A percentile compares a stretch with the other conserved stretches of the same genome.
phyloP scores from a whole-genome alignment of 2,888 invertebrate species.

The Strigamia crassipes region DNA sequence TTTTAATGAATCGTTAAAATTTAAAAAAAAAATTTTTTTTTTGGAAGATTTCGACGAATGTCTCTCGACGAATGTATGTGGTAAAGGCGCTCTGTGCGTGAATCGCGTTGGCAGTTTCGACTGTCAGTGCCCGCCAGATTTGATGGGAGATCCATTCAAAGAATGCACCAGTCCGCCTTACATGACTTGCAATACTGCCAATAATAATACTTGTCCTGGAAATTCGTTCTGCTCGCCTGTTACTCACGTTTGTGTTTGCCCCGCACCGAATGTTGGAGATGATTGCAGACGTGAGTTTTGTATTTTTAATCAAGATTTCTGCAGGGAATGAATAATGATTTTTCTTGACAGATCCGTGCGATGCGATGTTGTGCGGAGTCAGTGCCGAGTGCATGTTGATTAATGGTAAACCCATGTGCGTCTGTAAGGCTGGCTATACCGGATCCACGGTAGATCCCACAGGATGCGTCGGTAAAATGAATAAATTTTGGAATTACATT shows the following conservation, averaged over 20 bases:
- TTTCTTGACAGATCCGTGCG: conserved; percentile 78
- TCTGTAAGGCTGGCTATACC: conserved; percentile 80
- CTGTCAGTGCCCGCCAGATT: conserved; percentile 81
- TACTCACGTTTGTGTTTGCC: conserved; percentile 79
- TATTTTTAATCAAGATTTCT: neutral
- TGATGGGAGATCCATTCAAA: conserved; percentile 80
- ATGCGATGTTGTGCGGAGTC: conserved; percentile 79
- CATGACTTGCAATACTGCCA: conserved; percentile 73
- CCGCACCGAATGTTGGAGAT: conserved; percentile 87
- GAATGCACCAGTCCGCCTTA: conserved; percentile 74
- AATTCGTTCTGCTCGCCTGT: conserved; percentile 79
- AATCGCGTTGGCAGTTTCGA: conserved; percentile 77
- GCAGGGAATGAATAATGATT: neutral
- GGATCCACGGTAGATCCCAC: conserved; percentile 65
- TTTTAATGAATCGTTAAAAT: neutral
- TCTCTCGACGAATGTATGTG: conserved; percentile 71
- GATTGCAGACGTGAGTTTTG: conserved; percentile 73
- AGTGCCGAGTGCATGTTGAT: conserved; percentile 87
- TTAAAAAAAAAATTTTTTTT: conserved; percentile 25
- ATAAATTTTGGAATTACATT: too few relatives aligned
- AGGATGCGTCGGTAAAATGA: conserved; percentile 61
- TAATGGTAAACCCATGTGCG: conserved; percentile 80
- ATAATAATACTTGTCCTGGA: conserved; percentile 75
- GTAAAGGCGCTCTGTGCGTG: conserved; percentile 76
- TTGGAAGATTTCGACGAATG: conserved; percentile 80